Evolutionary conservation across 23 tunicate species (phyloP), one percentile per base, ranked within the genome.

Genomic region (Trididemnum nubilum): DNA sequence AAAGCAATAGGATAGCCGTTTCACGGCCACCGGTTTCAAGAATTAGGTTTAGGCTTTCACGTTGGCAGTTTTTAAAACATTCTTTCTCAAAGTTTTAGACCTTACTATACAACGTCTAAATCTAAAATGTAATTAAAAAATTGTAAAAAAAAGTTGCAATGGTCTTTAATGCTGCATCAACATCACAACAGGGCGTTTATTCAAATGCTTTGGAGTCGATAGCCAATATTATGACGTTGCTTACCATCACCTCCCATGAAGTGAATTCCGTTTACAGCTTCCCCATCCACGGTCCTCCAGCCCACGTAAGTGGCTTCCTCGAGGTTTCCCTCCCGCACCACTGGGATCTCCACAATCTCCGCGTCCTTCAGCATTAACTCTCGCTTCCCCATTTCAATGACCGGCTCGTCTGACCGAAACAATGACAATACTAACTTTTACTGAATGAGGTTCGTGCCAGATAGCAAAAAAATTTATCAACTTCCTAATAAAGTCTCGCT

Each of bases 341-440:
- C 98, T 2, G 33, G 59, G 2, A 83, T 81, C 28, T 87, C 84
- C 2, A 93, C 87, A 24, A 93, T 77, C 78, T 93, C 98, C 38
- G 49, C 76, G 2, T 81, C 83, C 58, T 60, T 66, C 65, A 93
- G 66, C 12, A 34, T 31, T 72, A 88, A 35, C 33, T 51, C 36
- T 15, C 65, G 73, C 33, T 36, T 15, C 34, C 71, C 77, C 98
- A 93, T 88, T 63, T 85, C 92, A 25, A 93, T 84, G 15, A 65
- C 75, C 50, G 98, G 93, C 59, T 79, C 93, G 29, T 93, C 98
- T 93, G 97, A n/a, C n/a, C n/a, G n/a, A n/a, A n/a, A n/a, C n/a
- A n/a, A n/a, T n/a, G n/a, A n/a, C n/a, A n/a, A n/a, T n/a, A n/a
- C n/a, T 61, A 65, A 64, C 30, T 19, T 64, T n/a, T n/a, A n/a